phyloP scores from a whole-genome alignment of 2,113 vertebrate species.

The Trogon melanurus region DNA sequence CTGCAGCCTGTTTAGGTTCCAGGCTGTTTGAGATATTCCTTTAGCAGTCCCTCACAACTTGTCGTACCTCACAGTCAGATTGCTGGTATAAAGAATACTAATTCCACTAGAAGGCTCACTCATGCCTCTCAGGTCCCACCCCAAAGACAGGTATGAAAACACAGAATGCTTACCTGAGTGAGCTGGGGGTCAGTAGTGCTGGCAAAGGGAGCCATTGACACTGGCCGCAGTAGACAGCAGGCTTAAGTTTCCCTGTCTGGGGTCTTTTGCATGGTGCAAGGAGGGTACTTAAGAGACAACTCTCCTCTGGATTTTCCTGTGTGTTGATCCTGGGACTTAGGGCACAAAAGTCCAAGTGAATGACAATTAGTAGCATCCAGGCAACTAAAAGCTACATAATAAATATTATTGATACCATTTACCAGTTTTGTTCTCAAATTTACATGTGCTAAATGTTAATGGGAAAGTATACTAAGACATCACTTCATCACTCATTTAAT shows the following conservation, averaged over 20 bases:
- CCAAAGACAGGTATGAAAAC: background rate
- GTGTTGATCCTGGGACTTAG: background rate
- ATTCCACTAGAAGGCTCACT: background rate
- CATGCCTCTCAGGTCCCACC: background rate
- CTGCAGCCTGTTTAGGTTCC: no score
- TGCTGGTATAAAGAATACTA: background rate
- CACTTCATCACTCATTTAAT: background rate
- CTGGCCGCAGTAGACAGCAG: background rate
- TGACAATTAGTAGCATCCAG: background rate
- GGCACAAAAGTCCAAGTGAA: background rate
- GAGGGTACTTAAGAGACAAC: background rate
- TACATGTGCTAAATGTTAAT: background rate
- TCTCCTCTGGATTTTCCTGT: background rate
- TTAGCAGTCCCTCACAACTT: background rate
- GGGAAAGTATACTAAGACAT: background rate
- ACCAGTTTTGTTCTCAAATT: background rate
- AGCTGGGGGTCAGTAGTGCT: background rate
- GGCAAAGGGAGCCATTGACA: background rate
- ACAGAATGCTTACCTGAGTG: background rate
- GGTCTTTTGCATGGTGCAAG: background rate
- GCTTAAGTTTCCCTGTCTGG: background rate
- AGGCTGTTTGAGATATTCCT: no score
- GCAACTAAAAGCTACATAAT: background rate
- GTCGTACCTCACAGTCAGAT: background rate
- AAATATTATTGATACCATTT: background rate